Conservation (phyloP, 2,113 vertebrate genomes). For the Nestor notabilis region DNA sequence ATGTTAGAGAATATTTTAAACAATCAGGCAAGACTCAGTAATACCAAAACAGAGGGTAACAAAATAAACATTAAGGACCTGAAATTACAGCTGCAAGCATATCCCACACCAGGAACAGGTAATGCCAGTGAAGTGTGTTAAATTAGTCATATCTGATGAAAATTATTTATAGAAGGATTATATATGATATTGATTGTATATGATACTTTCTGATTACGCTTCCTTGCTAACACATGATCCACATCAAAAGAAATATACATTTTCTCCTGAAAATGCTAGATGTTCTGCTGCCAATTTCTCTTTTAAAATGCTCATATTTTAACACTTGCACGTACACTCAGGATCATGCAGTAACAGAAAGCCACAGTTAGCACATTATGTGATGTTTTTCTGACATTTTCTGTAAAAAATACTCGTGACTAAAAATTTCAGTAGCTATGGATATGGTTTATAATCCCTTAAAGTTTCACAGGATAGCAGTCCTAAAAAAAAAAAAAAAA, state of each 20-base stretch:
- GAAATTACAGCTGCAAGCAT: background rate
- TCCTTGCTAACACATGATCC: background rate
- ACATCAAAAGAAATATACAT: background rate
- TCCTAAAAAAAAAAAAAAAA: background rate
- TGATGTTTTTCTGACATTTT: slow-evolving; percentile 48
- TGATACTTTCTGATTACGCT: background rate
- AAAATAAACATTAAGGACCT: background rate
- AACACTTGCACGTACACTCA: slow-evolving; percentile 13
- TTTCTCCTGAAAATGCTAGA: background rate
- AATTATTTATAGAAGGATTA: background rate
- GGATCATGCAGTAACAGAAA: background rate
- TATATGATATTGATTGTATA: background rate
- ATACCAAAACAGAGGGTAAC: background rate
- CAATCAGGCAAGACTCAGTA: background rate
- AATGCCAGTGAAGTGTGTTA: background rate
- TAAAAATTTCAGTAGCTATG: slow-evolving; percentile 26
- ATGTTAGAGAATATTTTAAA: background rate
- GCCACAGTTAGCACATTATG: background rate
- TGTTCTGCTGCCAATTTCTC: slow-evolving; percentile 39
- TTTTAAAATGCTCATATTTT: slow-evolving; percentile 29
- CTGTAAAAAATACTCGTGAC: background rate
- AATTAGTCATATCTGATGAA: background rate
- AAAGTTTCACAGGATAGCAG: slow-evolving; percentile 6
- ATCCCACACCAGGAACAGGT: background rate
- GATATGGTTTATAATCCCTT: background rate